Conservation (phyloP, 1,140 invertebrate genomes). For the Drosophila albomicans region DNA sequence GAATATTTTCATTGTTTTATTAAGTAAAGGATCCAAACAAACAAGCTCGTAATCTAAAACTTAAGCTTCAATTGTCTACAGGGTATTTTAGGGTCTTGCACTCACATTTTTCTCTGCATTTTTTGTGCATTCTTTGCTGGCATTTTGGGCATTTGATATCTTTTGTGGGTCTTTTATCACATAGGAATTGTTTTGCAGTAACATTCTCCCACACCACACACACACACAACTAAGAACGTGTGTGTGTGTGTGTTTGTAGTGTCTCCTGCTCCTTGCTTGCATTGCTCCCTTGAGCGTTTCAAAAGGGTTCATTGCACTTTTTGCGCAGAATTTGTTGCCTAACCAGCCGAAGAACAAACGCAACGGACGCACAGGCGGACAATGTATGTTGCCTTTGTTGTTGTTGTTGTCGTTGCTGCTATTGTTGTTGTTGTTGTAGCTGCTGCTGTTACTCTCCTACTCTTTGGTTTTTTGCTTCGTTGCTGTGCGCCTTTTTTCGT, state of each 20-base stretch:
- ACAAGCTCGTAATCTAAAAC: too few species aligned
- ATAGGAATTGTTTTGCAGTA: slow-evolving; percentile 50
- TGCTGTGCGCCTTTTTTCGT: slow-evolving; percentile 71
- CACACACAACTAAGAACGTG: slow-evolving; percentile 23
- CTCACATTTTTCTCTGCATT: not conserved
- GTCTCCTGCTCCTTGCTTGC: slow-evolving; percentile 41
- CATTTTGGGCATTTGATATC: slow-evolving; percentile 70
- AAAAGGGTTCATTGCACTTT: slow-evolving; percentile 75
- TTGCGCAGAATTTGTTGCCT: slow-evolving; percentile 82
- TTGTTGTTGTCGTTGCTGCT: slow-evolving; percentile 47
- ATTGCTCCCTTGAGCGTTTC: slow-evolving; percentile 50
- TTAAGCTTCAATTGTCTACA: not conserved
- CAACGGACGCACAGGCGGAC: slow-evolving; percentile 64
- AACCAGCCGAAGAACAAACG: slow-evolving; percentile 81
- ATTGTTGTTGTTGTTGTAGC: slow-evolving; percentile 42
- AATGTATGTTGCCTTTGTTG: slow-evolving; percentile 46
- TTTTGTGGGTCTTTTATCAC: slow-evolving; percentile 60
- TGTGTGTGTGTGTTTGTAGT: slow-evolving; percentile 50
- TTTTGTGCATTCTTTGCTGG: not conserved
- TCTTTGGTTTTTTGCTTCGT: slow-evolving; percentile 69
- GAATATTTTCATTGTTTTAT: too few species aligned
- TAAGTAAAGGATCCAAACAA: too few species aligned
- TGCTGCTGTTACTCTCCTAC: slow-evolving; percentile 63
- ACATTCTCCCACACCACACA: slow-evolving; percentile 48
- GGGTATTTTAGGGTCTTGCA: slow-evolving; percentile 6